phyloP scores from a whole-genome alignment of 2,888 invertebrate genomes.

The Prosopocoilus inquinatus region DNA sequence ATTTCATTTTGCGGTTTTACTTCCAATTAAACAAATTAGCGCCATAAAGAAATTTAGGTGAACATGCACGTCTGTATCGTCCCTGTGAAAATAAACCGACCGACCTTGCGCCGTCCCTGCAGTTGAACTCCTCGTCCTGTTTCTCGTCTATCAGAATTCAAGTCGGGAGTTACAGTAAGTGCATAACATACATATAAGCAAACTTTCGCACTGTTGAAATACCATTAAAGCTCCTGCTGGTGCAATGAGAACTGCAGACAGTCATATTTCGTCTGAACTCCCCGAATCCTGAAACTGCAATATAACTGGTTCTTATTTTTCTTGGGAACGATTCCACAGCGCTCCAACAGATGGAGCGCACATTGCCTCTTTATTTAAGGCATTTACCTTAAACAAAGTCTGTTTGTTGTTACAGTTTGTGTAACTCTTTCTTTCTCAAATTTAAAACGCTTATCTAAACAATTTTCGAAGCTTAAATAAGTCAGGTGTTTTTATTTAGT shows the following conservation, averaged over 20 bases:
- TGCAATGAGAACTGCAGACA: background rate
- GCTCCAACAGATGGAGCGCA: constrained; percentile 34
- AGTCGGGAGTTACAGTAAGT: constrained; percentile 10
- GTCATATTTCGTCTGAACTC: background rate
- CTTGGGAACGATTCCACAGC: constrained; percentile 19
- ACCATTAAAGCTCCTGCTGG: background rate
- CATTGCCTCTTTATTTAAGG: constrained; percentile 22
- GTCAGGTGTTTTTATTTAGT: no score
- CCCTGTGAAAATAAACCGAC: no score
- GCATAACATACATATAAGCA: constrained; percentile 7
- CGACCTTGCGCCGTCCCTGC: background rate
- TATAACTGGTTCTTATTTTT: constrained; percentile 19
- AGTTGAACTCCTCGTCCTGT: no score
- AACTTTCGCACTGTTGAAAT: background rate
- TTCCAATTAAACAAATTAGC: background rate
- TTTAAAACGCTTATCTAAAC: constrained; percentile 1
- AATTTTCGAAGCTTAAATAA: no score
- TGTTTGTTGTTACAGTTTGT: constrained; percentile 18
- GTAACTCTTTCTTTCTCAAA: constrained; percentile 9
- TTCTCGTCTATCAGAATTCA: background rate
- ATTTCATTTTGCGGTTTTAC: background rate
- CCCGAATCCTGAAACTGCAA: background rate
- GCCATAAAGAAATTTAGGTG: constrained; percentile 1
- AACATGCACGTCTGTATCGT: background rate
- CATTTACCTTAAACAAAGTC: constrained; percentile 12